phyloP scores from a whole-genome alignment of 2,888 invertebrate genomes.

The Chelonus formosanus region DNA sequence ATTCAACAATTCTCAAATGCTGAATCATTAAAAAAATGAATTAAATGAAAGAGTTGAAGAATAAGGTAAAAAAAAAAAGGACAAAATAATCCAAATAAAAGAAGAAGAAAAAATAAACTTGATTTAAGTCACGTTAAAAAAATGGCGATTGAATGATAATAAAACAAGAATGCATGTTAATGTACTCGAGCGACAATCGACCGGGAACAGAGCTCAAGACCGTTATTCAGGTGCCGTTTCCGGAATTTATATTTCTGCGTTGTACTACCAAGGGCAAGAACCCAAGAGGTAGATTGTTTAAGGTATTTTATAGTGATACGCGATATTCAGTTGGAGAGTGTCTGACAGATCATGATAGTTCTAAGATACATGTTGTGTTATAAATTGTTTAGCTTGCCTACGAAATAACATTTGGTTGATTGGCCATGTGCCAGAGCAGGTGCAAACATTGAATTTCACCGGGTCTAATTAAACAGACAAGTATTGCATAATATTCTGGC shows the following conservation, averaged over 20 bases:
- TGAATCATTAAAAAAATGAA: no score
- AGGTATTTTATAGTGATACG: conserved; percentile 30
- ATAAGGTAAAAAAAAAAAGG: no score
- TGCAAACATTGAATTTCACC: conserved; percentile 3
- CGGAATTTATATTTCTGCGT: conserved; percentile 43
- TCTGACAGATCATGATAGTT: conserved; percentile 17
- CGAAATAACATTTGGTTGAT: background rate
- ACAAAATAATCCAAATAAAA: no score
- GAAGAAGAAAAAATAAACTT: no score
- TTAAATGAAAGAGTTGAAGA: background rate
- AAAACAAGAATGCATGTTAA: conserved; percentile 44
- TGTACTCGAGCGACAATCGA: conserved; percentile 25
- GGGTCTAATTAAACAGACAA: background rate
- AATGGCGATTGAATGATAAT: conserved; percentile 34
- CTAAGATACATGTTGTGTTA: background rate
- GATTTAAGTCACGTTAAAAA: background rate
- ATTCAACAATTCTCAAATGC: background rate
- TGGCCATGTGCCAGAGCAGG: conserved; percentile 5
- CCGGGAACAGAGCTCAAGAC: conserved; percentile 33
- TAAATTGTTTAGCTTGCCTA: no score
- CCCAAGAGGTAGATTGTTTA: conserved; percentile 10
- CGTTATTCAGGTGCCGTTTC: conserved; percentile 45
- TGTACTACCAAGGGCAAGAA: conserved; percentile 19
- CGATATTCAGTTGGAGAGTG: background rate
- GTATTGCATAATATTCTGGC: background rate